Evolutionary conservation across 2,888 invertebrate genomes (phyloP).

Genomic region (Polyommatus iphigenia): DNA sequence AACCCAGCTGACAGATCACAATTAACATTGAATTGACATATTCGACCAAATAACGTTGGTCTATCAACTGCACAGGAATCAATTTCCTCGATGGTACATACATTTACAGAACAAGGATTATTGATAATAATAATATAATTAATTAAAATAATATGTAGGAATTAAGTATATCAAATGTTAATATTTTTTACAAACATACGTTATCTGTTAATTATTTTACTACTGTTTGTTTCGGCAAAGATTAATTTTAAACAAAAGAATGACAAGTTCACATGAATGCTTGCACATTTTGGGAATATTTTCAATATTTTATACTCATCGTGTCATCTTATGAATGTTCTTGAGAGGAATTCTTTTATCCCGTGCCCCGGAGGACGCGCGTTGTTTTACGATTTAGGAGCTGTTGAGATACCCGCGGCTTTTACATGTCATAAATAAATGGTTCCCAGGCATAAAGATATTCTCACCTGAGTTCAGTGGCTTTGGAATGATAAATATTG

Average conservation of each 20-base stretch:
- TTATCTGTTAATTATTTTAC: too few species aligned
- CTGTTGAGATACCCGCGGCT: not conserved
- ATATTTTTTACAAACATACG: too few species aligned
- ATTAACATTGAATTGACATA: too few species aligned
- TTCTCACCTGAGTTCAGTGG: slow-evolving; percentile 6
- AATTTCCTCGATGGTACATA: too few species aligned
- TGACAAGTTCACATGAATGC: not conserved
- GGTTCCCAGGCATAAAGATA: not conserved
- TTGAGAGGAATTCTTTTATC: slow-evolving; percentile 14
- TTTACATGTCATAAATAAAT: slow-evolving; percentile 17
- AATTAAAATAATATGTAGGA: too few species aligned
- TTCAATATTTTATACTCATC: slow-evolving; percentile 5
- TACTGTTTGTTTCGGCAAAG: not conserved
- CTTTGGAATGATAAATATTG: slow-evolving; percentile 3
- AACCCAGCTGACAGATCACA: too few species aligned
- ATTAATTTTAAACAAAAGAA: not conserved
- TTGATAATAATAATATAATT: too few species aligned
- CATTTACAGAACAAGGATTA: too few species aligned
- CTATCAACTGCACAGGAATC: too few species aligned
- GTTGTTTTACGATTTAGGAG: slow-evolving; percentile 8
- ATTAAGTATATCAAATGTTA: too few species aligned
- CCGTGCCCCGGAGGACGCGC: not conserved
- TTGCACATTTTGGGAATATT: slow-evolving; percentile 1
- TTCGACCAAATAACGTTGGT: too few species aligned
- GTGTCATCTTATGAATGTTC: not conserved